Evolutionary conservation across 2,888 invertebrate genomes (phyloP).

Genomic region (Oxyscelio sp.): DNA sequence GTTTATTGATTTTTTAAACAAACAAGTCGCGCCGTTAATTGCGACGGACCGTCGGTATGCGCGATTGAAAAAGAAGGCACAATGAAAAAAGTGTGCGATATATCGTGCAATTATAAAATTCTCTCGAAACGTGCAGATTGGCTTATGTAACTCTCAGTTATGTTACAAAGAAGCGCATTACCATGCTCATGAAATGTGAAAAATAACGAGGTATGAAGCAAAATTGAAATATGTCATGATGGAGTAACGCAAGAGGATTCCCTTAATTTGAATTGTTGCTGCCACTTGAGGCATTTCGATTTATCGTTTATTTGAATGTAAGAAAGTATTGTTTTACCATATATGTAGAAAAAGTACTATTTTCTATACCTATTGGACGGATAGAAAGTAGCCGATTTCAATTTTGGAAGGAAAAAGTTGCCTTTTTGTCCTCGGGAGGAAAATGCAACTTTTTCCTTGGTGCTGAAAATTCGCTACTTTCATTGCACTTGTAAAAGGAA

Average conservation of each 20-base stretch:
- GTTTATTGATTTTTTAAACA: no score
- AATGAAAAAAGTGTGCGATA: slow-evolving; percentile 29
- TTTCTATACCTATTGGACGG: no score
- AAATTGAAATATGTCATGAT: slow-evolving; percentile 15
- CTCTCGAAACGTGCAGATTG: slow-evolving; percentile 37
- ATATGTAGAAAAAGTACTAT: no score
- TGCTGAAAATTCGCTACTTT: no score
- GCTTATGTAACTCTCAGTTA: slow-evolving; percentile 48
- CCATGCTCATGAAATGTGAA: slow-evolving; percentile 45
- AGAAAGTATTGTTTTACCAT: no score
- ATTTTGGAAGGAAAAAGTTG: no score
- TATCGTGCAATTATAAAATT: slow-evolving; percentile 49
- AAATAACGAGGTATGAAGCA: slow-evolving; percentile 31
- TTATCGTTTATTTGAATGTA: neutral
- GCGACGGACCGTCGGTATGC: neutral
- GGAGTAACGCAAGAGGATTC: no score
- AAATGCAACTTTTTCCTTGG: no score
- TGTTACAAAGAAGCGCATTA: slow-evolving; percentile 24
- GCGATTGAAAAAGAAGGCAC: neutral
- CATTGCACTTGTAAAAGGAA: no score
- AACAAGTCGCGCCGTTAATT: slow-evolving; percentile 5
- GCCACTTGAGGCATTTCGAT: slow-evolving; percentile 11
- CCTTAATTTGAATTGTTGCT: slow-evolving; percentile 11
- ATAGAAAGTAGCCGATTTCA: no score
- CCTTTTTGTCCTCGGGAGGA: no score